Evolutionary conservation across 2,888 invertebrate species (phyloP).

Genomic region (Drosophila pullipes): DNA sequence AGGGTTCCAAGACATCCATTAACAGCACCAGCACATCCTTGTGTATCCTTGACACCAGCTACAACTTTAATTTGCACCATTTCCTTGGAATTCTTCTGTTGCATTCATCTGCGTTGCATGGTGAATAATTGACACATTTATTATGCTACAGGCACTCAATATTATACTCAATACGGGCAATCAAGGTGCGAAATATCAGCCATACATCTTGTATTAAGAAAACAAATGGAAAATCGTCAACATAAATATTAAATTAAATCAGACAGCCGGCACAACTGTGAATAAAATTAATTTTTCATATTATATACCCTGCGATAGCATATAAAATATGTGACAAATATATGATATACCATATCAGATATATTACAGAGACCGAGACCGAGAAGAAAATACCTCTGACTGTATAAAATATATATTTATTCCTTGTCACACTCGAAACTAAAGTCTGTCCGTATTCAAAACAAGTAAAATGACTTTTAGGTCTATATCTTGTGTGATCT

Average conservation of each 20-base stretch:
- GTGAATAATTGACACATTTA: conserved; percentile 40
- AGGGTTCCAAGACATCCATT: conserved; percentile 28
- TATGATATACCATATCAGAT: neutral
- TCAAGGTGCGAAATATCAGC: conserved; percentile 11
- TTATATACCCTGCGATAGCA: neutral
- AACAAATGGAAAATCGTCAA: neutral
- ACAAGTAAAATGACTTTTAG: rapidly evolving
- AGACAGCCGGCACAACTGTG: neutral
- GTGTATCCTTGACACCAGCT: conserved; percentile 21
- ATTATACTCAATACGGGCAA: conserved; percentile 43
- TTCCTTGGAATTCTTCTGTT: conserved; percentile 11
- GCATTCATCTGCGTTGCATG: conserved; percentile 7
- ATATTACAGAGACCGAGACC: neutral
- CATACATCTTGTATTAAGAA: neutral
- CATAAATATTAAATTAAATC: conserved; percentile 11
- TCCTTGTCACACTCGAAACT: neutral
- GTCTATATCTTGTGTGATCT: neutral
- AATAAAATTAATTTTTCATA: conserved; percentile 18
- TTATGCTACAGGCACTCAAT: conserved; percentile 24
- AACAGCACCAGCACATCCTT: conserved; percentile 10
- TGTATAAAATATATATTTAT: neutral
- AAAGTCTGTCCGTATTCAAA: neutral
- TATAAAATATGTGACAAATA: neutral
- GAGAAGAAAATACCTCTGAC: rapidly evolving
- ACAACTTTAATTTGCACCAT: conserved; percentile 5